Evolutionary conservation across 2,797 vertebrate species (phyloP), one percentile per base, ranked within the genome.

Genomic region (Otolemur crassicaudatus): DNA sequence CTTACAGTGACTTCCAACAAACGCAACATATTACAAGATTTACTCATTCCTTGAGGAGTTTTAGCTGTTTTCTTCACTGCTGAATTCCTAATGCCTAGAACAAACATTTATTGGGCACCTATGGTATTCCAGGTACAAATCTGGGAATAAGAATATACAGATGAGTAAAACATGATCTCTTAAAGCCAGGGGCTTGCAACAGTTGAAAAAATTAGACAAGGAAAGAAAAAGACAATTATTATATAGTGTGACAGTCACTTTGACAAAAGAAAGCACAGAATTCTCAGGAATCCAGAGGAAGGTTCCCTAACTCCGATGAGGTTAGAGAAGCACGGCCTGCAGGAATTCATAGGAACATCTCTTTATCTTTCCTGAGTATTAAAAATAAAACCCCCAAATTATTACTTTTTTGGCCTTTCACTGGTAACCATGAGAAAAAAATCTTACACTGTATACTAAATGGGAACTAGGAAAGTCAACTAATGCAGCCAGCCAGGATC

Each of bases 101-200:
- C n/a, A 97, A 75, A 91, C 8, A 75, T 75, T 82, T 46, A 92
- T 4, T 90, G 34, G 37, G 43, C 31, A 77, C 4, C 43, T 34
- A 70, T 0, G 4, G 13, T 70, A 4, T 43, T 22, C 49, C 29
- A 95, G 23, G 40, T 60, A 40, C 4, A 88, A 72, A 56, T 84
- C n/a, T 95, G 88, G 89, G 60, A 81, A 84, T 25, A 96, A 19
- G 31, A 67, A 93, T 49, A 67, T 23, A 88, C 53, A 96, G 65
- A 49, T 72, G 49, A 75, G 49, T 75, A 63, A 77, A 87, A 81
- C 72, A 80, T 7, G 4, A 61, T 89, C 34, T 93, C 86, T 93
- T 60, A 96, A 90, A 89, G 17, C 37, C 90, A 87, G 11, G 43
- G 63, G 46, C 1, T 90, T 27, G 20, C 10, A 8, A 67, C 5